phyloP scores from a whole-genome alignment of 2,113 vertebrate genomes.

The Polyodon spathula region DNA sequence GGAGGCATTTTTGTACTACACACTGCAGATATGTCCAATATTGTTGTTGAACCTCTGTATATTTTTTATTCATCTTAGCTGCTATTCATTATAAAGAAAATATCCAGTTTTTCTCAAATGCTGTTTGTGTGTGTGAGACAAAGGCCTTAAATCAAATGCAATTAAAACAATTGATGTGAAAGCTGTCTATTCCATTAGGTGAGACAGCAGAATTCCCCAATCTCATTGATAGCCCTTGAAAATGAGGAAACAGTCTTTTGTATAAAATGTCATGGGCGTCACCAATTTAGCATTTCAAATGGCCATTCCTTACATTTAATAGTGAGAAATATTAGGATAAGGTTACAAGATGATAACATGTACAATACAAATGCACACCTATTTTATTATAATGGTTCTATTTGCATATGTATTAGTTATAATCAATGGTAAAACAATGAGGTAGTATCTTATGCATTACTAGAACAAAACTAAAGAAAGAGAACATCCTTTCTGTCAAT shows the following conservation, averaged over 20 bases:
- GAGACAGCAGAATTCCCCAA: slow-evolving; percentile 34
- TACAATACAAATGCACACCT: slow-evolving; percentile 18
- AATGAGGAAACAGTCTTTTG: slow-evolving; percentile 37
- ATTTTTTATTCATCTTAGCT: too few relatives aligned
- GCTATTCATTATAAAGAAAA: too few relatives aligned
- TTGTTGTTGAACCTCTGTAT: too few relatives aligned
- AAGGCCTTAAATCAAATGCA: slow-evolving; percentile 3
- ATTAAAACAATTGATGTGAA: slow-evolving; percentile 23
- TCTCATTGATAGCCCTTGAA: slow-evolving; percentile 30
- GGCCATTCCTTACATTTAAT: not conserved
- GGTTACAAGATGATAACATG: not conserved
- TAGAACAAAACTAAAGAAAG: not conserved
- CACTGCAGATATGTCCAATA: too few relatives aligned
- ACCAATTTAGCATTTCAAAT: not conserved
- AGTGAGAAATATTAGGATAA: not conserved
- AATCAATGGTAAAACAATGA: too few relatives aligned
- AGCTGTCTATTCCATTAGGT: slow-evolving; percentile 41
- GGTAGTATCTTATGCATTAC: too few relatives aligned
- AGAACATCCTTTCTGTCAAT: slow-evolving; percentile 16
- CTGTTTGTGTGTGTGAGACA: too few relatives aligned
- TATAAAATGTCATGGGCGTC: slow-evolving; percentile 43
- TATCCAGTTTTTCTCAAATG: too few relatives aligned
- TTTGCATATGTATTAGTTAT: too few relatives aligned
- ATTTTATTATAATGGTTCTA: too few relatives aligned
- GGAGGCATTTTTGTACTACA: too few relatives aligned